Evolutionary conservation across 2,888 invertebrate species (phyloP).

Genomic region (Agrenia bidenticulata): DNA sequence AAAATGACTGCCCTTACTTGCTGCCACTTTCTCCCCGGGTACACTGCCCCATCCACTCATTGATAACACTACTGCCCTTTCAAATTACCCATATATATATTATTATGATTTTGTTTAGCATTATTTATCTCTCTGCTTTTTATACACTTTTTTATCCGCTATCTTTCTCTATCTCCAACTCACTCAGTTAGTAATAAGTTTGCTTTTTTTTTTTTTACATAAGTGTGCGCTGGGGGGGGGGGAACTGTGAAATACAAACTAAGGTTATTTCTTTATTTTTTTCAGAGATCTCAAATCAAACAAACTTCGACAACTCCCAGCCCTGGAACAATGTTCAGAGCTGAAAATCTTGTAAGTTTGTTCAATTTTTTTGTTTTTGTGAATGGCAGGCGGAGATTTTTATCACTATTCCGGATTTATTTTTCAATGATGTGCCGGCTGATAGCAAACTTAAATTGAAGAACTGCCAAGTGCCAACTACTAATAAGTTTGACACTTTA

Average conservation of each 20-base stretch:
- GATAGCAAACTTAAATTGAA: neutral
- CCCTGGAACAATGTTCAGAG: conserved; percentile 74
- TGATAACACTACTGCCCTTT: neutral
- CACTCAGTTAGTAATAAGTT: too few relatives aligned
- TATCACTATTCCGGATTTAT: too few relatives aligned
- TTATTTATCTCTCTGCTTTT: too few relatives aligned
- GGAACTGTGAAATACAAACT: neutral
- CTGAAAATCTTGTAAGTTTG: conserved; percentile 80
- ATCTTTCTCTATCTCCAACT: too few relatives aligned
- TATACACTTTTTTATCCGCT: too few relatives aligned
- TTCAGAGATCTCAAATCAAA: conserved; percentile 83
- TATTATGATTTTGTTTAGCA: too few relatives aligned
- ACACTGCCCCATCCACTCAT: conserved; percentile 3
- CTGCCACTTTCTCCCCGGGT: neutral
- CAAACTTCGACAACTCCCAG: conserved; percentile 71
- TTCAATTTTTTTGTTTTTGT: too few relatives aligned
- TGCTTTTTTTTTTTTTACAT: too few relatives aligned
- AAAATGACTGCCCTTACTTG: neutral
- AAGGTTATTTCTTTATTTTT: neutral
- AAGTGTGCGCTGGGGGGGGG: too few relatives aligned
- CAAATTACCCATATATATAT: too few relatives aligned
- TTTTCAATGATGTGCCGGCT: too few relatives aligned
- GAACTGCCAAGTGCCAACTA: neutral
- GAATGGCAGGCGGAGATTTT: too few relatives aligned
- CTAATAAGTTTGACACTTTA: neutral